phyloP scores from a whole-genome alignment of 2,888 invertebrate species.

The Aphidius colemani region DNA sequence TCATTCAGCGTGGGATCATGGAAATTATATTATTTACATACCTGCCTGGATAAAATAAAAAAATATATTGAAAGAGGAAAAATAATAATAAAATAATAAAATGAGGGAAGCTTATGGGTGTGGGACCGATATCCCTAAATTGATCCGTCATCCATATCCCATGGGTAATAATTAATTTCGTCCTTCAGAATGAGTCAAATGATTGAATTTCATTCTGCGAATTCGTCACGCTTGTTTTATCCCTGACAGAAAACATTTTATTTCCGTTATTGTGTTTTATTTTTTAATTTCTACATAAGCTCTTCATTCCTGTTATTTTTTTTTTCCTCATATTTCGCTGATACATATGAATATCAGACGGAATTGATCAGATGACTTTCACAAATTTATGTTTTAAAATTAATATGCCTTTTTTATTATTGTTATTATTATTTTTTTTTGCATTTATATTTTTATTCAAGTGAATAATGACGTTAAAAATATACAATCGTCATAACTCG shows the following conservation, averaged over 20 bases:
- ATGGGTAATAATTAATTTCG: constrained; percentile 29
- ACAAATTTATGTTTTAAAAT: background rate
- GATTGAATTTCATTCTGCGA: constrained; percentile 32
- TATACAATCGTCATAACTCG: background rate
- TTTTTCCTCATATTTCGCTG: background rate
- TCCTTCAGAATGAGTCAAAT: constrained; percentile 26
- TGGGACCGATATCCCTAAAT: constrained; percentile 27
- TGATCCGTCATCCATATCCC: constrained; percentile 30
- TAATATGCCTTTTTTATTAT: too few relatives aligned
- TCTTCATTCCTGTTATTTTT: constrained; percentile 1
- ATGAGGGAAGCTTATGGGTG: constrained; percentile 20
- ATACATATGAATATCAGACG: constrained; percentile 1
- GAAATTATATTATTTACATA: too few relatives aligned
- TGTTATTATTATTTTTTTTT: too few relatives aligned
- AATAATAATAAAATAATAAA: constrained; percentile 15
- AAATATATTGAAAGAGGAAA: background rate
- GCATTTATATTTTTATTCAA: background rate
- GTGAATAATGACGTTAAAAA: background rate
- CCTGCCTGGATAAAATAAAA: background rate
- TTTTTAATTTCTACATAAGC: background rate
- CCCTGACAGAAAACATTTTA: constrained; percentile 27
- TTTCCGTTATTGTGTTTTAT: constrained; percentile 18
- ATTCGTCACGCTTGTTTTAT: constrained; percentile 29
- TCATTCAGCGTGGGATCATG: too few relatives aligned
- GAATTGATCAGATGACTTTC: background rate